Conservation (phyloP, 2,113 vertebrate genomes). For the Prolemur simus region DNA sequence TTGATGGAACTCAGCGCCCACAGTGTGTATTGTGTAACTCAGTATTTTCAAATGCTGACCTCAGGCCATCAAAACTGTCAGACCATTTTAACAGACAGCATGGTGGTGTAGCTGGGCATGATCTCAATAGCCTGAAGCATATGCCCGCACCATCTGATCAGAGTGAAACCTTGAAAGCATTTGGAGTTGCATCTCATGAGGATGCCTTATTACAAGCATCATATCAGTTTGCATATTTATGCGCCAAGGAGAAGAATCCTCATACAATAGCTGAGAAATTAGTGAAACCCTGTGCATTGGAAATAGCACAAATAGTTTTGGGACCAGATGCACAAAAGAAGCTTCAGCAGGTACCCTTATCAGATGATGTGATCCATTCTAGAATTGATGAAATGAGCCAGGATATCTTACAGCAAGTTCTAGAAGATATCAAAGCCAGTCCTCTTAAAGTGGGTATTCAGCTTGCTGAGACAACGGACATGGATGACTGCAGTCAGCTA, state of each 20-base stretch:
- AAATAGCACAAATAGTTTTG: conserved; percentile 68
- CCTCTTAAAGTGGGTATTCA: conserved; percentile 70
- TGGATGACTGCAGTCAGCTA: conserved; percentile 58
- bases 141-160: not conserved
- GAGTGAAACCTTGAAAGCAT: conserved; percentile 49
- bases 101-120: conserved; percentile 42
- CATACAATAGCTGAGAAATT: conserved; percentile 67
- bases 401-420: conserved; percentile 68
- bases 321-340: conserved; percentile 68
- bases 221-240: conserved; percentile 69
- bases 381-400: conserved; percentile 70
- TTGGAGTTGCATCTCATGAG: conserved; percentile 53
- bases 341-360: conserved; percentile 65
- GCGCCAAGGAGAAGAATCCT: conserved; percentile 74
- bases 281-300: conserved; percentile 62
- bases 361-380: conserved; percentile 59
- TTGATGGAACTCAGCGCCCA: conserved; percentile 59
- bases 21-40: conserved; percentile 67
- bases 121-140: conserved; percentile 61
- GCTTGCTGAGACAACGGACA: conserved; percentile 63
- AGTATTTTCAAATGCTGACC: conserved; percentile 56
- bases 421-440: conserved; percentile 68
- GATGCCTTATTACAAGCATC: conserved; percentile 61
- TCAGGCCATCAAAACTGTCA: conserved; percentile 70
- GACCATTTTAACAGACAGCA: conserved; percentile 70